Conservation (phyloP, 2,113 vertebrate species). For the Galemys pyrenaicus region DNA sequence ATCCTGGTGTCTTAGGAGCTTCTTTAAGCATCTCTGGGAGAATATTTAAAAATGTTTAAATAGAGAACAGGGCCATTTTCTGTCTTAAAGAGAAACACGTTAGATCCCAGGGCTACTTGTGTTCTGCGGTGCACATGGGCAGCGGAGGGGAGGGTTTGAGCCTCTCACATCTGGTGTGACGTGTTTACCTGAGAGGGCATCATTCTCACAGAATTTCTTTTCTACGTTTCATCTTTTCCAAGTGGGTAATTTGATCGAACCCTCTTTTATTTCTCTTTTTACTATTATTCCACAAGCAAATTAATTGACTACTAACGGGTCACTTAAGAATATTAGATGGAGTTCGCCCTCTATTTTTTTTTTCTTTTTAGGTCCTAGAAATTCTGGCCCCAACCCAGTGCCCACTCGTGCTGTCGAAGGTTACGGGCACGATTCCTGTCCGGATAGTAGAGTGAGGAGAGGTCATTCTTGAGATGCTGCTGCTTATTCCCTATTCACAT, state of each 20-base stretch:
- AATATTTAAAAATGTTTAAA: neutral
- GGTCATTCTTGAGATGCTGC: neutral
- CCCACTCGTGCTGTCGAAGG: neutral
- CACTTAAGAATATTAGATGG: neutral
- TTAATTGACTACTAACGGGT: neutral
- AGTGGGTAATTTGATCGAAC: neutral
- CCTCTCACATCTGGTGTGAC: neutral
- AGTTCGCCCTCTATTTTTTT: neutral
- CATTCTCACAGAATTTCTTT: neutral
- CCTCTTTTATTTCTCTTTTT: neutral
- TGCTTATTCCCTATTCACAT: neutral
- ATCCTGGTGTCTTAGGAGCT: neutral
- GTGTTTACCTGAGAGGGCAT: neutral
- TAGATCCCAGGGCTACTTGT: neutral
- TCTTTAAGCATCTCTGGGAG: neutral
- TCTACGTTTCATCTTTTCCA: neutral
- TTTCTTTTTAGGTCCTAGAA: neutral
- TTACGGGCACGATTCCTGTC: neutral
- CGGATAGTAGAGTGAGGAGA: neutral
- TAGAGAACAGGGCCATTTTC: neutral
- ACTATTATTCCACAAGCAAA: neutral
- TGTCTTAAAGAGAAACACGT: neutral
- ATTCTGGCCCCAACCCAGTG: neutral
- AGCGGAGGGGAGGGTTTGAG: too few species aligned
- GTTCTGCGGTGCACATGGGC: neutral